These are phyloP conservation scores for Thalpophila matura DNA, from an alignment of 2,888 invertebrate genomes.

Conservation along the genomic window DNA sequence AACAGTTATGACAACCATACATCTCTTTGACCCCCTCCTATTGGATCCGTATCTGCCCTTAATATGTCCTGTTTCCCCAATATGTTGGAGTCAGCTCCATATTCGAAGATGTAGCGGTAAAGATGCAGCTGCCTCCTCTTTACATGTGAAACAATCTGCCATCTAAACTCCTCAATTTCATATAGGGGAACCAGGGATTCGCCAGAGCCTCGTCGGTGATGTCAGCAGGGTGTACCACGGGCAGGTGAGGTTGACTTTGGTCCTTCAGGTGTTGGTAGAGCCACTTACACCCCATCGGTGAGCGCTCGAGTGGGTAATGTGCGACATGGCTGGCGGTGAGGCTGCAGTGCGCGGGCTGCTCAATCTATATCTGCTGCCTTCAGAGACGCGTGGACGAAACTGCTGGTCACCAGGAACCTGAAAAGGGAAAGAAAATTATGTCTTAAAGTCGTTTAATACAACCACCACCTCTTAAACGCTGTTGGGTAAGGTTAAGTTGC, in stretches of 20 bases:
- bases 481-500: too few species aligned
- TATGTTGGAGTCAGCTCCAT: neutral
- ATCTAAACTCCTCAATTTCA: neutral
- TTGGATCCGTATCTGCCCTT: constrained; percentile 12
- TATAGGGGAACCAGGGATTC: neutral
- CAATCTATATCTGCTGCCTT: too few species aligned
- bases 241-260: constrained; percentile 41
- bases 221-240: constrained; percentile 31
- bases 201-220: constrained; percentile 30
- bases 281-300: constrained; percentile 42
- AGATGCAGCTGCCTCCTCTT: neutral
- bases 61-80: neutral
- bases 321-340: too few species aligned
- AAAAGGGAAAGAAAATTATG: too few species aligned
- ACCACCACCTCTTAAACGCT: too few species aligned
- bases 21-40: constrained; percentile 1
- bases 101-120: too few species aligned
- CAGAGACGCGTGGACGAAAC: too few species aligned
- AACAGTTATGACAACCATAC: too few species aligned
- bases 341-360: too few species aligned
- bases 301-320: too few species aligned
- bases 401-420: too few species aligned
- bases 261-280: constrained; percentile 6
- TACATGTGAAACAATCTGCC: neutral
- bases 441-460: too few species aligned